Conservation (phyloP, 2,888 invertebrate species). For the Mallateleia sp. region DNA sequence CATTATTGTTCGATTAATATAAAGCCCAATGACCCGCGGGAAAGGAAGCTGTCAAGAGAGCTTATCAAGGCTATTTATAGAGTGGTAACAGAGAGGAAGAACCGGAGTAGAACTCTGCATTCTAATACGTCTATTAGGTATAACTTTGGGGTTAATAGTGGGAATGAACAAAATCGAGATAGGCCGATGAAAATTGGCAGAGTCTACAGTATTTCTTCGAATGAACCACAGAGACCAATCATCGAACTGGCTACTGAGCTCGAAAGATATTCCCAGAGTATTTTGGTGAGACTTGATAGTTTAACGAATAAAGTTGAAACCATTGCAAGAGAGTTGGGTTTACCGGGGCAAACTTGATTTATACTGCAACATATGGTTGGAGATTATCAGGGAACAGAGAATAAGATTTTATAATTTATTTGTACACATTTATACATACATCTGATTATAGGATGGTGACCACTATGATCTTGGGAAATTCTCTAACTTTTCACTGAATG, state of each 20-base stretch:
- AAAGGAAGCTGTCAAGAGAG: slow-evolving; percentile 94
- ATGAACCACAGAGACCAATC: too few relatives aligned
- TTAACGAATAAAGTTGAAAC: slow-evolving; percentile 84
- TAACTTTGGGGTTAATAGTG: too few relatives aligned
- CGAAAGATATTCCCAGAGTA: slow-evolving; percentile 84
- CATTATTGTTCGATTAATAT: slow-evolving; percentile 94
- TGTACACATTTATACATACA: too few relatives aligned
- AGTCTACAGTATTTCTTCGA: too few relatives aligned
- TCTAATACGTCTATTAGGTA: slow-evolving; percentile 30
- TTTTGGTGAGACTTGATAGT: slow-evolving; percentile 83
- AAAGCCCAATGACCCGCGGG: slow-evolving; percentile 95
- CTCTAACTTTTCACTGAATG: too few relatives aligned
- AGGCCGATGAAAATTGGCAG: too few relatives aligned
- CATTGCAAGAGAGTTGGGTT: slow-evolving; percentile 82
- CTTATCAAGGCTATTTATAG: slow-evolving; percentile 94
- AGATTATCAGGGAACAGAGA: too few relatives aligned
- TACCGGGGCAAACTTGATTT: slow-evolving; percentile 26
- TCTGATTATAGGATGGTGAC: too few relatives aligned
- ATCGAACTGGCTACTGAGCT: slow-evolving; percentile 74
- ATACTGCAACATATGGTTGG: too few relatives aligned
- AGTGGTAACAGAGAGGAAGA: slow-evolving; percentile 93
- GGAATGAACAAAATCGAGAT: too few relatives aligned
- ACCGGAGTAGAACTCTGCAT: slow-evolving; percentile 55
- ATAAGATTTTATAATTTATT: too few relatives aligned
- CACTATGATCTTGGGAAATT: too few relatives aligned